Base-by-base conservation (phyloP, 2,113 vertebrate species). In the Marmota flaviventris region DNA sequence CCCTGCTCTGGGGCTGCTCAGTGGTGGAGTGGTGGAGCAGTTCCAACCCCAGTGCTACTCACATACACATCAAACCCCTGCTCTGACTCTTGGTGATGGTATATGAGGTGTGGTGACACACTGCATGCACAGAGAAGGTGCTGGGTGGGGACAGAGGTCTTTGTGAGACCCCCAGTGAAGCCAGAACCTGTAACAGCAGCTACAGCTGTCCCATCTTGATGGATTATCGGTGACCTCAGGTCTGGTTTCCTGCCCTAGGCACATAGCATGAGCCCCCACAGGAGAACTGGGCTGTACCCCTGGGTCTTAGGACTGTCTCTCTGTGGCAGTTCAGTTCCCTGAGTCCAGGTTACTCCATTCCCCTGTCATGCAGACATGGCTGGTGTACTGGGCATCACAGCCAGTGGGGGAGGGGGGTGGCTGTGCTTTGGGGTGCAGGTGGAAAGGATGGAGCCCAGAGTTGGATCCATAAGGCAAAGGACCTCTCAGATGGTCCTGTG, bases 41-140 rank as follows among this genome's bases (percentile, higher is more conserved):
- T 10, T 63, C 61, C 22, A 27, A 11, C 61, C 61, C 61, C 24
- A 63, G 61, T 63, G 9, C 22, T 25, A 27, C 61, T 27, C 22
- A 61, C 58, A 25, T 20, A 25, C 58, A 61, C 20, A 4, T 18
- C 24, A 25, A 63, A 61, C 75, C 39, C 20, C 37, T 85, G 77
- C 73, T 78, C 22, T 0, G 0, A 34, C n/a, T 72, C 42, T 53
- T n/a, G 0, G 0, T 32, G 72, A 42, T 72, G 53, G 53, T 67
- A 17, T 48, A 37, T 25, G 53, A 72, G 42, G 61, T 27, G 32
- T 58, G n/a, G 12, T 72, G 27, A 81, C 5, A 4, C 39, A 13
- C 4, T 69, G 22, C 56, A 20, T 32, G 39, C 2, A 22, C 18
- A 16, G 18, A 75, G 37, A 8, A 32, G 34, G 2, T 0, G 76